These are phyloP conservation scores for Eucidaris tribuloides DNA, from an alignment of 35 echinoderm and acorn worm genomes.

Conservation along the genomic window DNA sequence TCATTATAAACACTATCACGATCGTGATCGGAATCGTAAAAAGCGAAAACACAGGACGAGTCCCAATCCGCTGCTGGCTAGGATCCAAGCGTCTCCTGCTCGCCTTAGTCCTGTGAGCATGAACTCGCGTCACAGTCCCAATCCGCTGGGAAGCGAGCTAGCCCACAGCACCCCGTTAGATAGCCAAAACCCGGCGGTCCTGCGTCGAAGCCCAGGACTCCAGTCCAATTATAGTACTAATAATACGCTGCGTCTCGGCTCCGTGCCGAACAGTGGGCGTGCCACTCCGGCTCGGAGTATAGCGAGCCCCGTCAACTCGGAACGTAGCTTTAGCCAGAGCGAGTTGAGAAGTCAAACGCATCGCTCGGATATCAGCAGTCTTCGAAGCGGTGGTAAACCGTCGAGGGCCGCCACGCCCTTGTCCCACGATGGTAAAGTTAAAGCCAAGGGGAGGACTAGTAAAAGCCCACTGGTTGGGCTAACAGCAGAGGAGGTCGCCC, in stretches of 20 bases:
- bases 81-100: constrained; percentile 58
- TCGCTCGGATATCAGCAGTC: constrained; percentile 70
- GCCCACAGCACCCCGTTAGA: constrained; percentile 35
- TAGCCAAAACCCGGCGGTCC: neutral
- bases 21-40: constrained; percentile 60
- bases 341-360: constrained; percentile 81
- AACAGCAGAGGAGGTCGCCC: constrained; percentile 86
- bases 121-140: constrained; percentile 49
- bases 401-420: constrained; percentile 34
- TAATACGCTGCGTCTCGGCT: constrained; percentile 4
- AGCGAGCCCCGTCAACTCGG: constrained; percentile 59
- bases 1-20: constrained; percentile 93
- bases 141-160: constrained; percentile 33
- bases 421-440: neutral
- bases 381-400: constrained; percentile 45
- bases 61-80: constrained; percentile 74
- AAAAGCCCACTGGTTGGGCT: constrained; percentile 59
- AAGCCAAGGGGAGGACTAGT: constrained; percentile 43
- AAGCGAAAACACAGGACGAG: constrained; percentile 69
- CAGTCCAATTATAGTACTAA: constrained; percentile 26
- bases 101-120: constrained; percentile 61
- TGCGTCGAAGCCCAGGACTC: constrained; percentile 1
- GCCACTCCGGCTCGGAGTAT: constrained; percentile 58
- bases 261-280: constrained; percentile 35
- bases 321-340: constrained; percentile 73